These are phyloP conservation scores for Liodrosophila aerea DNA, from an alignment of 2,888 invertebrate genomes.

Conservation along the genomic window DNA sequence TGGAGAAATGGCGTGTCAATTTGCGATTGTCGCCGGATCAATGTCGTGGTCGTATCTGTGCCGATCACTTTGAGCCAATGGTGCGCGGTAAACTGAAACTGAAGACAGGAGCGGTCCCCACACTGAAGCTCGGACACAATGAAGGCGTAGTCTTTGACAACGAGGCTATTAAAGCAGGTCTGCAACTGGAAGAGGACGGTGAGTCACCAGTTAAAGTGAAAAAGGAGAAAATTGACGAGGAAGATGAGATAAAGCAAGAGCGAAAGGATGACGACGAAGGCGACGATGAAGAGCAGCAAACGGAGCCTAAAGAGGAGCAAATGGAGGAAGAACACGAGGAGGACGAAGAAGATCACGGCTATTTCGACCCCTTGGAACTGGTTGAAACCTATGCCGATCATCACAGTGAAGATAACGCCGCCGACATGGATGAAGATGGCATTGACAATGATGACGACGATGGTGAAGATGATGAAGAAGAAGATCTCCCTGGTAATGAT, in stretches of 20 bases:
- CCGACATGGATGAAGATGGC: conserved; percentile 6
- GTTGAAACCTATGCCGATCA: conserved; percentile 63
- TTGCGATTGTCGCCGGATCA: conserved; percentile 60
- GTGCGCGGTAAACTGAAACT: conserved; percentile 72
- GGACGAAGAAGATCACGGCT: conserved; percentile 34
- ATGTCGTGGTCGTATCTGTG: conserved; percentile 72
- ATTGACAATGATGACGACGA: conserved; percentile 14
- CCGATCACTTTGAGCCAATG: conserved; percentile 71
- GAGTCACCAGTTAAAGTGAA: conserved; percentile 9
- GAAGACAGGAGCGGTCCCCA: conserved; percentile 75
- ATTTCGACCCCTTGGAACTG: conserved; percentile 64
- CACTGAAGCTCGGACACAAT: conserved; percentile 71
- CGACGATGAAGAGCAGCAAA: background rate
- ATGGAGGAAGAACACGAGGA: conserved; percentile 15
- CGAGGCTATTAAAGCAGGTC: conserved; percentile 51
- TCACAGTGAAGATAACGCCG: conserved; percentile 32
- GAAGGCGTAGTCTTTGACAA: conserved; percentile 67
- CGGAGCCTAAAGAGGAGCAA: background rate
- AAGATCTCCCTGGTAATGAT: conserved; percentile 22
- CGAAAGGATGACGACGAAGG: conserved; percentile 12
- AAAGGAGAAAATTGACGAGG: conserved; percentile 17
- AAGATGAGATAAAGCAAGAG: conserved; percentile 8
- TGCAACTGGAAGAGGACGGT: conserved; percentile 41
- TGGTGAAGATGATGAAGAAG: conserved; percentile 7
- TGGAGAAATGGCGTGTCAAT: conserved; percentile 76